Percentiles rank a stretch among this genome's conserved stretches.
Evolutionary conservation across 2,888 invertebrate species (phyloP).

Genomic region (Craniophora ligustri): DNA sequence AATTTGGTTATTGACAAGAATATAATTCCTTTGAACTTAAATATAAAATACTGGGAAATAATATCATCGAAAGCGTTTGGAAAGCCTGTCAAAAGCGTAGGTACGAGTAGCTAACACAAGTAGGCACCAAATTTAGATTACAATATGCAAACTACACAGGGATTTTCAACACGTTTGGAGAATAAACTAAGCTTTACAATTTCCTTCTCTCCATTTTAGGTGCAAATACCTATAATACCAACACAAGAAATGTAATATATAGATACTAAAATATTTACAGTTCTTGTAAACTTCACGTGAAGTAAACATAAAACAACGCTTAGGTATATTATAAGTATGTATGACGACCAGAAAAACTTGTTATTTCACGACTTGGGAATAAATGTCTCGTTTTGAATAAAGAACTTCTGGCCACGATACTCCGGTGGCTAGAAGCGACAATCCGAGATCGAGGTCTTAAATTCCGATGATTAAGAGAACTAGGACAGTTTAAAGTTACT

Average conservation of each 20-base stretch:
- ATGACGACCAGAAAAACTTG: conserved; percentile 8
- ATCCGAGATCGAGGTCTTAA: conserved; percentile 38
- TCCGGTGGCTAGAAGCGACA: conserved; percentile 6
- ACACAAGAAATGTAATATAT: too few species aligned
- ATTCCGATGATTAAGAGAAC: conserved; percentile 37
- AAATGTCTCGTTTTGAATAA: conserved; percentile 22
- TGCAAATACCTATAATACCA: too few species aligned
- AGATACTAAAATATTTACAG: too few species aligned
- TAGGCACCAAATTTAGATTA: conserved; percentile 25
- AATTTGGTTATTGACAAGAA: too few species aligned
- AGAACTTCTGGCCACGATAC: conserved; percentile 32
- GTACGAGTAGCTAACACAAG: conserved; percentile 10
- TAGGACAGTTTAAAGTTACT: conserved; percentile 14
- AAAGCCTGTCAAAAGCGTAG: conserved; percentile 9
- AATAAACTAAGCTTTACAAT: conserved; percentile 10
- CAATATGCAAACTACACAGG: conserved; percentile 28
- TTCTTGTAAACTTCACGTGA: neutral
- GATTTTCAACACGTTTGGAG: conserved; percentile 19
- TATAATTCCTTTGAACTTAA: too few species aligned
- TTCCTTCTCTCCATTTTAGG: too few species aligned
- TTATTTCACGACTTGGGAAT: conserved; percentile 6
- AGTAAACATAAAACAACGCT: neutral
- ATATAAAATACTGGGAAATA: too few species aligned
- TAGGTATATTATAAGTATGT: conserved; percentile 15
- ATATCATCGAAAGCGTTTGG: too few species aligned